Evolutionary conservation across 92 coral and sea anemone species (phyloP), one percentile per base, ranked within the genome.

Genomic region (Epizoanthus ramosus): DNA sequence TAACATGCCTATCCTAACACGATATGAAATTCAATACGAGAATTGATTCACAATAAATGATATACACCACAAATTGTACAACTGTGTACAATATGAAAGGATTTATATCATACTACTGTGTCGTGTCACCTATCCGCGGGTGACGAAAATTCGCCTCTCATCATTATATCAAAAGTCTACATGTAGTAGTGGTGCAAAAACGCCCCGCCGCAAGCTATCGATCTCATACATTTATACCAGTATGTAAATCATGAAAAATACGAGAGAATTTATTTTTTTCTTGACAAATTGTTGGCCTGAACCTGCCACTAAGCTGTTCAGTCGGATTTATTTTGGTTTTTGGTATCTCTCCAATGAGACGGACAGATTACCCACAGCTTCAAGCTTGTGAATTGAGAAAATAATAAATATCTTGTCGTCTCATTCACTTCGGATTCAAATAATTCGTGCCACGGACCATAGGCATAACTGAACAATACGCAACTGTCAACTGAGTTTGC

Each of bases 1-100:
- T 39, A 75, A 74, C 57, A 16, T 75, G 76, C 58, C 58, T 54
- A 35, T 57, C 68, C 39, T 35, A 57, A 58, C 53, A 75, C 22
- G 80, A 43, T 75, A 75, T 75, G 80, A 75, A 75, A 75, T 75
- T 58, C 21, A 18, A 75, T 25, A 75, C 80, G 41, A 7, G 31
- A 76, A 37, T 22, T 7, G 50, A 37, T 50, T 59, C 45, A 33
- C 23, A 57, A 76, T 59, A 19, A 18, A 59, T n/a, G 50, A 43
- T 43, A 60, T 54, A 24, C 68, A 63, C 68, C 28, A 33, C 33
- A 75, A 58, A 5, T 37, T 19, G 17, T 39, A 61, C 57, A 61
- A 60, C 66, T 60, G 82, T 63, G 64, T 31, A 7, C 53, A 63
- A 12, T 12, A 31, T n/a, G 71, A 8, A 1, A 2, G 63, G 66